Evolutionary conservation across 2,797 vertebrate genomes (phyloP), one percentile per base, ranked within the genome.

Genomic region (Champsocephalus esox): DNA sequence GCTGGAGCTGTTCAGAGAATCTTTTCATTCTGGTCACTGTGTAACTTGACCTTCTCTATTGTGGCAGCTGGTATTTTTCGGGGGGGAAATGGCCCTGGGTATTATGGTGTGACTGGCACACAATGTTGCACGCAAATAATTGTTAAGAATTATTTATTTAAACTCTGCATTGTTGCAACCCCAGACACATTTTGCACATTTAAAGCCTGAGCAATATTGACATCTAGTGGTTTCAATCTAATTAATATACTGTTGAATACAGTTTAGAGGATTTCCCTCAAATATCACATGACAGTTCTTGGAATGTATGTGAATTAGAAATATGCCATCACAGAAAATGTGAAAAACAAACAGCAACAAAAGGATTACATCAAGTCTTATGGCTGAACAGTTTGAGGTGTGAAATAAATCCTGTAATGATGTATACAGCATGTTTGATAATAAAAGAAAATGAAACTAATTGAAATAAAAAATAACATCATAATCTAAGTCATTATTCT

Each of bases 121-220:
- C 61, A 56, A 61, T 75, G 54, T 17, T 71, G 24, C 50, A 62
- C 32, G 48, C 16, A 61, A 17, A 21, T 64, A 61, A 73, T 44
- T 62, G 24, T 43, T 34, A 71, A 75, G 73, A 38, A 28, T 65
- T 56, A 44, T 78, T 73, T 45, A 48, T 77, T 74, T 21, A 60
- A 74, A 58, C 21, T 21, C 34, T 60, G 63, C 51, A 54, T 38
- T 46, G 43, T 66, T 66, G 6, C 38, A 69, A 46, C 71, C 19
- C 12, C 24, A 28, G 24, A 24, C 12, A 79, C 46, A 72, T 10
- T 9, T 2, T 49, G 24, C 38, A 48, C 17, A 51, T 70, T 75
- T 73, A 80, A 89, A 88, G 62, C 49, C 60, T 77, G 66, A 80
- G 79, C 86, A 88, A 89, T 77, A 71, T 60, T 79, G 89, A 92